Conservation (phyloP, 2,888 invertebrate species). For the Amphipoea lucens region DNA sequence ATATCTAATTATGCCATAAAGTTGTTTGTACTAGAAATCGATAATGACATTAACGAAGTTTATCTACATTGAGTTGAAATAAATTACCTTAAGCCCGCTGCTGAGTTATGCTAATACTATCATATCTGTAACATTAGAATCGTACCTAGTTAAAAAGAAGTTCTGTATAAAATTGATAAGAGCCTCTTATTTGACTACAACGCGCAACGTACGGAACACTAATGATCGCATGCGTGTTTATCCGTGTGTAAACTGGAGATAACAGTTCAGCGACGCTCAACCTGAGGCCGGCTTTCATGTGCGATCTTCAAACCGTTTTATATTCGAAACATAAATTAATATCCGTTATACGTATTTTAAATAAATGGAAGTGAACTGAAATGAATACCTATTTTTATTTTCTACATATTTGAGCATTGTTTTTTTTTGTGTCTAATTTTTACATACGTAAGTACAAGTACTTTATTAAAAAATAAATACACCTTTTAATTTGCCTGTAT, state of each 20-base stretch:
- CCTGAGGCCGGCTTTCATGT: conserved; percentile 12
- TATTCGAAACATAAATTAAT: conserved; percentile 8
- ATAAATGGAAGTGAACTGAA: too few relatives aligned
- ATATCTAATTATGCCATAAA: neutral
- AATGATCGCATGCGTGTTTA: conserved; percentile 37
- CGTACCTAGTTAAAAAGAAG: neutral
- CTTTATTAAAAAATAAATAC: too few relatives aligned
- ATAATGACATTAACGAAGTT: neutral
- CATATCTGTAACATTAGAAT: neutral
- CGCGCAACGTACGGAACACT: conserved; percentile 28
- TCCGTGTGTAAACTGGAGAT: conserved; percentile 52
- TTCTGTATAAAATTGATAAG: conserved; percentile 5
- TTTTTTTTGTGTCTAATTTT: too few relatives aligned
- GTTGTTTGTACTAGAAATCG: neutral
- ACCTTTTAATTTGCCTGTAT: too few relatives aligned
- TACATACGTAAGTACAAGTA: too few relatives aligned
- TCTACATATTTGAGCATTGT: too few relatives aligned
- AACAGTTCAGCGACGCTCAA: conserved; percentile 48
- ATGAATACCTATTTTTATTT: too few relatives aligned
- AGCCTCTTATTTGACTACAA: conserved; percentile 7
- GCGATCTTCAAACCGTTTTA: conserved; percentile 15
- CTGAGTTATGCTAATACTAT: neutral
- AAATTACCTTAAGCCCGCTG: neutral
- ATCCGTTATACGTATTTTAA: neutral
- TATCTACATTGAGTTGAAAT: neutral